Conservation (phyloP, 1,140 invertebrate species). For the Patella vulgata region DNA sequence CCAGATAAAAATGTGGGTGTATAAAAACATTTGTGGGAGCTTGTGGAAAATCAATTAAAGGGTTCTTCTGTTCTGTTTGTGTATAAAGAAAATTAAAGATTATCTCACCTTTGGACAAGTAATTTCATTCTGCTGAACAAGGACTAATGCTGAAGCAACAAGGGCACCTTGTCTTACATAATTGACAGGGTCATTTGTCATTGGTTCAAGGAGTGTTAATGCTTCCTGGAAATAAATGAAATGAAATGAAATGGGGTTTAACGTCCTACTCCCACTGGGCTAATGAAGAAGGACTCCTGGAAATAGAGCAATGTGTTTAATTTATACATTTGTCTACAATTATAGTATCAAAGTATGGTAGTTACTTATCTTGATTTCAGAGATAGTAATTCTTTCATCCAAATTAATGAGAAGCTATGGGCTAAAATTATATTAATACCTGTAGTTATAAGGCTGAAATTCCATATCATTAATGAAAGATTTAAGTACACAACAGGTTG, state of each 20-base stretch:
- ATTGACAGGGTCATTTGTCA: constrained; percentile 99
- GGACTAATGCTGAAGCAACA: constrained; percentile 96
- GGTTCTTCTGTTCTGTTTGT: too few relatives aligned
- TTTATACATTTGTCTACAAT: background rate
- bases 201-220: constrained; percentile 94
- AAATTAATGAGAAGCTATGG: too few relatives aligned
- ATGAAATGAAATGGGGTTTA: constrained; percentile 1
- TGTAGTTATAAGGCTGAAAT: too few relatives aligned
- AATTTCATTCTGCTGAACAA: constrained; percentile 97
- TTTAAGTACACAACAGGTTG: too few relatives aligned
- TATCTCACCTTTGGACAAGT: constrained; percentile 84
- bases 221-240: constrained; percentile 84
- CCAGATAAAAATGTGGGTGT: too few relatives aligned
- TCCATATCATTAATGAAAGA: too few relatives aligned
- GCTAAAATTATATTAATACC: too few relatives aligned
- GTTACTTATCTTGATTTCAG: too few relatives aligned
- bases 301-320: background rate
- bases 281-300: background rate
- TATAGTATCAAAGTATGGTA: background rate
- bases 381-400: background rate
- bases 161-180: constrained; percentile 97
- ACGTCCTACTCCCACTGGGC: background rate
- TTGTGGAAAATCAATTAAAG: too few relatives aligned
- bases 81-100: too few relatives aligned
- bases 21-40: too few relatives aligned